Evolutionary conservation across 2,888 invertebrate species (phyloP).

Genomic region (Tanypteryx hageni): DNA sequence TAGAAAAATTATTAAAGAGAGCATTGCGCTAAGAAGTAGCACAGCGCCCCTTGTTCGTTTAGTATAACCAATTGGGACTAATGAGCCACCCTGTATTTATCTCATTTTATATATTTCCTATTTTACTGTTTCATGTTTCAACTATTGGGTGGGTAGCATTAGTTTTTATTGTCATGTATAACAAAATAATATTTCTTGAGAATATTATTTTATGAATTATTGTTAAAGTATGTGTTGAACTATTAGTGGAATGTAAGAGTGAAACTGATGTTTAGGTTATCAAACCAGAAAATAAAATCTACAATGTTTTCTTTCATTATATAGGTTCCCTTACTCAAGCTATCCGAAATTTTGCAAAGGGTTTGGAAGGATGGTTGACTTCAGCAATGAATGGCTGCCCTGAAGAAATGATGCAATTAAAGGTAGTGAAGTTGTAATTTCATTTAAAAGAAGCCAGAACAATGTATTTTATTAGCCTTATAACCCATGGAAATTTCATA

Average conservation of each 20-base stretch:
- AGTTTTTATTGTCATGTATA: background rate
- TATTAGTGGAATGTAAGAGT: background rate
- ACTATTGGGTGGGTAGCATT: conserved; percentile 26
- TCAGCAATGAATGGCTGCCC: conserved; percentile 91
- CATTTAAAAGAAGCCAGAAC: background rate
- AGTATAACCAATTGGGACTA: too few species aligned
- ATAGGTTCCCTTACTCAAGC: conserved; percentile 91
- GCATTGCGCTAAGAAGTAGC: too few species aligned
- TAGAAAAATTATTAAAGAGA: too few species aligned
- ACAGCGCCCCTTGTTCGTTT: too few species aligned
- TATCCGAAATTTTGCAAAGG: conserved; percentile 94
- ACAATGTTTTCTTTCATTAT: conserved; percentile 66
- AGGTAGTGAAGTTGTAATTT: conserved; percentile 76
- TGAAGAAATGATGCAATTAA: conserved; percentile 87
- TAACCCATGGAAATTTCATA: background rate
- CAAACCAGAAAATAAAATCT: background rate
- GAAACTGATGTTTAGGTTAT: background rate
- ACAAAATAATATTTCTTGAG: background rate
- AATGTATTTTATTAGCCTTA: background rate
- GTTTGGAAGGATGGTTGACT: conserved; percentile 91
- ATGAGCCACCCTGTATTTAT: too few species aligned
- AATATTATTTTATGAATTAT: background rate
- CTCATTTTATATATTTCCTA: too few species aligned
- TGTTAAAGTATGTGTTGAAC: background rate
- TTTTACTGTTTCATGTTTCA: background rate